Conservation (phyloP, 2,113 vertebrate species). For the Furnarius figulus region DNA sequence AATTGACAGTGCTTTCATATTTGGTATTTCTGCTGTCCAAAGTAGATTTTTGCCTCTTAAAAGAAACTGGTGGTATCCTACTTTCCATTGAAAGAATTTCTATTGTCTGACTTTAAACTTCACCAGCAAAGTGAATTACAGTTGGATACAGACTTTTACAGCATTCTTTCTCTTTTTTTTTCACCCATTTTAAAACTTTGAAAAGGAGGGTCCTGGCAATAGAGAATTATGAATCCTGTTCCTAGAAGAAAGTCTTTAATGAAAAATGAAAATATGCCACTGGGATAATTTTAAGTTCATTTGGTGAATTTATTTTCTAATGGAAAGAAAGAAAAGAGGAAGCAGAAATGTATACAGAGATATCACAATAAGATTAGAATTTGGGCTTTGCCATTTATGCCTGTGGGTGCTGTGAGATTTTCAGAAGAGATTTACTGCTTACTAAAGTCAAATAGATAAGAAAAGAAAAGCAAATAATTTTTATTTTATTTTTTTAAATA, state of each 20-base stretch:
- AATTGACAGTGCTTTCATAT: background rate
- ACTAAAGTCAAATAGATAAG: background rate
- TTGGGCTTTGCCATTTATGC: background rate
- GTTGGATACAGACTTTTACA: background rate
- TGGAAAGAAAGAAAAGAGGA: conserved; percentile 17
- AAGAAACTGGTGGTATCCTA: background rate
- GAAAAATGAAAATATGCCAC: background rate
- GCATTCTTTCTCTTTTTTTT: background rate
- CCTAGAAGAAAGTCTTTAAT: background rate
- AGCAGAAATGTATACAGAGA: background rate
- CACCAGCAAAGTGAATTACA: background rate
- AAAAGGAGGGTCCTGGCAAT: background rate
- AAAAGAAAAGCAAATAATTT: background rate
- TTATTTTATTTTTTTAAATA: background rate
- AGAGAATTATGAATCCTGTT: background rate
- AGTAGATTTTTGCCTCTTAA: background rate
- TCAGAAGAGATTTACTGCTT: background rate
- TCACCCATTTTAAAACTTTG: background rate
- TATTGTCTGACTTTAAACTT: background rate
- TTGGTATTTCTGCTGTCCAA: background rate
- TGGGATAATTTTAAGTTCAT: background rate
- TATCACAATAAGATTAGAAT: background rate
- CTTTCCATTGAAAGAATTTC: background rate
- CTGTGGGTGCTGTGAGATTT: background rate
- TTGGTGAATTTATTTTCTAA: conserved; percentile 12